Percentiles rank a stretch among this genome's conserved stretches.
Conservation (phyloP, 2,113 vertebrate species). For the Mus spicilegus region DNA sequence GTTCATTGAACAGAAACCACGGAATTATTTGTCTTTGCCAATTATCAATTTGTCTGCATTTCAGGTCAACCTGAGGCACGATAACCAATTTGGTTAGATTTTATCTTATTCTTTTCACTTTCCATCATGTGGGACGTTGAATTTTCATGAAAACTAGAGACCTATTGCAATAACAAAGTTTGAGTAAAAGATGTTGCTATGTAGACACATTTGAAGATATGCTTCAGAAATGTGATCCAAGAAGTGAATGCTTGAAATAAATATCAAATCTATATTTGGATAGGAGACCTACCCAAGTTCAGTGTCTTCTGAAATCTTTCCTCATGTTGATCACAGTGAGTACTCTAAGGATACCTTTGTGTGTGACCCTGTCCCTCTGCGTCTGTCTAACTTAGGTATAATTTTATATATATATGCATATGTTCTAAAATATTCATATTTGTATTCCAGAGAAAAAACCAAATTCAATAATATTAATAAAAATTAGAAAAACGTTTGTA, state of each 20-base stretch:
- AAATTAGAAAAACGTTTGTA: not conserved
- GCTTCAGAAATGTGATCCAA: conserved; percentile 16
- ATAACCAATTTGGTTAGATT: not conserved
- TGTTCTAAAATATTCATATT: not conserved
- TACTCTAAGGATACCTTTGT: not conserved
- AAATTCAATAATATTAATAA: not conserved
- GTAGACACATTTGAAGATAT: not conserved
- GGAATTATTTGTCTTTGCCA: not conserved
- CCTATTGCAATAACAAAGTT: not conserved
- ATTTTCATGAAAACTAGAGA: not conserved
- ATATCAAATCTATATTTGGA: not conserved
- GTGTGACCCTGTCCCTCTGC: not conserved
- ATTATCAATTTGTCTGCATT: not conserved
- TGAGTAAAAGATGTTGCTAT: not conserved
- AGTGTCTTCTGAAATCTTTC: not conserved
- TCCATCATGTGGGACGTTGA: not conserved
- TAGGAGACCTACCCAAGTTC: not conserved
- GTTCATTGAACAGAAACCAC: not conserved
- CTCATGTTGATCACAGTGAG: not conserved
- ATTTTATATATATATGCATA: not conserved
- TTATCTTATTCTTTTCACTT: not conserved
- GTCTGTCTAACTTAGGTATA: not conserved
- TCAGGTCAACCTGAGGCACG: not conserved
- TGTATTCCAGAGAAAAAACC: not conserved
- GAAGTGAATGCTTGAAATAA: not conserved